Evolutionary conservation across 2,797 vertebrate species (phyloP), one percentile per base, ranked within the genome.

Genomic region (Luscinia luscinia): DNA sequence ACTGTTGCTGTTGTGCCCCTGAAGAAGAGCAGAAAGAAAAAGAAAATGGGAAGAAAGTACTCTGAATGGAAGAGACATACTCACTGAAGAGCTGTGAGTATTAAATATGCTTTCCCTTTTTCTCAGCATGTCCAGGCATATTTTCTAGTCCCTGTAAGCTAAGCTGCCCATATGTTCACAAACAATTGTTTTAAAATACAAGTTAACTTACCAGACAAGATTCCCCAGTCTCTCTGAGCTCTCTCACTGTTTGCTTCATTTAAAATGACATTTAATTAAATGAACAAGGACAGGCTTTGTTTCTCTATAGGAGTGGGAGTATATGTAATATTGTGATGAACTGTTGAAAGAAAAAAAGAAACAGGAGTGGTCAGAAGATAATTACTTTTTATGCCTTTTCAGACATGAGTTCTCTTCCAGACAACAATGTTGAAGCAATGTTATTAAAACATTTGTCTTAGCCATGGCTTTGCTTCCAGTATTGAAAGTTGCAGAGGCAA

Each of bases 221-320:
- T 75, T 95, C 76, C 80, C 61, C 54, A 30, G 61, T 72, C 72
- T 90, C 84, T 87, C 73, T 63, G 76, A 91, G 48, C 21, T 59
- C 78, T 94, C 89, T 78, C 46, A 21, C 84, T 80, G 83, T 86
- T 96, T 76, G 73, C 83, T 95, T 97, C 94, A 96, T 96, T 97
- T 97, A 96, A 96, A 94, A 94, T 96, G 96, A 96, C 96, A 96
- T 96, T 96, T 97, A 96, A 97, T 97, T 97, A 97, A 96, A 93
- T 82, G 80, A 93, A 93, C 94, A 97, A 97, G 97, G 96, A 87
- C 95, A 96, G 68, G 48, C 55, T 93, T 93, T 90, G 17, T 92
- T 93, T 86, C 89, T 90, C 63, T n/a, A 59, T 61, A 54, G 74
- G 52, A 93, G 87, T 73, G 28, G 79, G 68, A 43, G 19, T 78